Evolutionary conservation across 2,888 invertebrate genomes (phyloP).

Genomic region (Leucoma salicis): DNA sequence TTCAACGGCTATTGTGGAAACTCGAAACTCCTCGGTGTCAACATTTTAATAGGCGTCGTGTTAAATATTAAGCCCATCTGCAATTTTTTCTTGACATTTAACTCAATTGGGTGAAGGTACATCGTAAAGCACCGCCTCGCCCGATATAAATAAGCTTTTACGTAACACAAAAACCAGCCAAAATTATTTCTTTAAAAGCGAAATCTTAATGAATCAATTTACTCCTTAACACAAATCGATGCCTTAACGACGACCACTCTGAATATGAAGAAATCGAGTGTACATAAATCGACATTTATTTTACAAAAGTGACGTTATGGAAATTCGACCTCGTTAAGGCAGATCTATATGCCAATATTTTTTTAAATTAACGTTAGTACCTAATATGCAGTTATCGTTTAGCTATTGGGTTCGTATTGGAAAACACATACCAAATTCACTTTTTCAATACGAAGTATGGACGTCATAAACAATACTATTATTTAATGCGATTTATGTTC

Average conservation of each 20-base stretch:
- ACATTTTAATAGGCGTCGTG: slow-evolving; percentile 38
- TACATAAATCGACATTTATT: slow-evolving; percentile 11
- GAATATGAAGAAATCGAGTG: slow-evolving; percentile 16
- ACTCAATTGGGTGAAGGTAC: slow-evolving; percentile 27
- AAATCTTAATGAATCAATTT: slow-evolving; percentile 33
- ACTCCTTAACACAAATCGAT: slow-evolving; percentile 19
- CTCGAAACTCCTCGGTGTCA: slow-evolving; percentile 35
- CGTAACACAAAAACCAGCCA: slow-evolving; percentile 25
- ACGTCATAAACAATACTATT: slow-evolving; percentile 70
- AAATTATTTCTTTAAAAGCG: slow-evolving; percentile 25
- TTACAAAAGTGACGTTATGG: slow-evolving; percentile 9
- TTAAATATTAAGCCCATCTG: slow-evolving; percentile 38
- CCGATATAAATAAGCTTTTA: slow-evolving; percentile 30
- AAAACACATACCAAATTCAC: slow-evolving; percentile 45
- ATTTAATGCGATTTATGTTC: slow-evolving; percentile 76
- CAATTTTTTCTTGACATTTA: slow-evolving; percentile 34
- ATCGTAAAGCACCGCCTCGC: slow-evolving; percentile 33
- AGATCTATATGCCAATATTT: too few relatives aligned
- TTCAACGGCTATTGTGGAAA: slow-evolving; percentile 35
- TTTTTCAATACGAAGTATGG: slow-evolving; percentile 61
- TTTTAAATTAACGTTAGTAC: too few relatives aligned
- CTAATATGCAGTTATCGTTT: too few relatives aligned
- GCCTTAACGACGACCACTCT: slow-evolving; percentile 6
- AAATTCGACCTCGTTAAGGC: too few relatives aligned
- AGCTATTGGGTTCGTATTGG: too few relatives aligned